These are phyloP conservation scores for Nothoprocta perdicaria DNA, from an alignment of 2,113 vertebrate genomes.

Conservation along the genomic window DNA sequence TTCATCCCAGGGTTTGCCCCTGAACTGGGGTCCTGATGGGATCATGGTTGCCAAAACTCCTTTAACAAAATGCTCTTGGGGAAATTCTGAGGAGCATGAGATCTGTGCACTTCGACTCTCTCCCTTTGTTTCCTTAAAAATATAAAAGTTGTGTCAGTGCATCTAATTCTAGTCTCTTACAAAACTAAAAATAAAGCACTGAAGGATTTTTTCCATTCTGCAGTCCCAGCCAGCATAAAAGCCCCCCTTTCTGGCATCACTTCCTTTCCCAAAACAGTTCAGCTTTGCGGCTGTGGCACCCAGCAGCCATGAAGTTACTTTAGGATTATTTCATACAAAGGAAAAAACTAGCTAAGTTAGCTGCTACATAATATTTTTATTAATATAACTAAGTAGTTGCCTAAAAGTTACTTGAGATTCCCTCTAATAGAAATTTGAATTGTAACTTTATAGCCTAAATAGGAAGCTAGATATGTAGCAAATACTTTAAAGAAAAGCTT, in stretches of 20 bases:
- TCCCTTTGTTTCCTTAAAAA: background rate
- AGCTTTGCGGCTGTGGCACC: background rate
- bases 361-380: background rate
- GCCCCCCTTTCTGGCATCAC: background rate
- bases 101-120: background rate
- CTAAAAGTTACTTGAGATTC: background rate
- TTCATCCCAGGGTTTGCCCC: background rate
- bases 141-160: background rate
- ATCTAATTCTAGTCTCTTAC: background rate
- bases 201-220: background rate
- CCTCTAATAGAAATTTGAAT: background rate
- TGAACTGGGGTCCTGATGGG: background rate
- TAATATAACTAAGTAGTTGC: background rate
- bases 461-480: background rate
- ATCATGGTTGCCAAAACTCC: background rate
- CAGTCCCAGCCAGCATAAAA: background rate
- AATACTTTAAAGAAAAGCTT: background rate
- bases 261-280: background rate
- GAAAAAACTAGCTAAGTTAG: background rate
- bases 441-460: background rate
- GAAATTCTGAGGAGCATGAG: background rate
- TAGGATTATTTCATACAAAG: background rate
- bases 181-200: background rate
- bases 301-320: background rate
- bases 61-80: background rate